These are phyloP conservation scores for Hyles euphorbiae DNA, from an alignment of 1,140 invertebrate species.

Conservation along the genomic window DNA sequence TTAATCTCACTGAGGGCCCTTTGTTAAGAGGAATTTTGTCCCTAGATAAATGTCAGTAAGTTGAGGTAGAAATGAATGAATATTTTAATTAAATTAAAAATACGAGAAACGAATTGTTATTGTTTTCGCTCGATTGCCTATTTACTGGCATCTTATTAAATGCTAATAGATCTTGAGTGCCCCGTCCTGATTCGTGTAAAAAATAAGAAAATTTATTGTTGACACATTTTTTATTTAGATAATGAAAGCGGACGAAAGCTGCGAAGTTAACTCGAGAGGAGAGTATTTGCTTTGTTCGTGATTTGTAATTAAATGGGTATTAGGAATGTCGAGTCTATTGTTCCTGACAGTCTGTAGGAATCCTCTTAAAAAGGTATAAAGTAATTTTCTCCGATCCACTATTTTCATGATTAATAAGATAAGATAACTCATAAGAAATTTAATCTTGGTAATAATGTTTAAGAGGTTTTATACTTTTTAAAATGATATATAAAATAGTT, in stretches of 20 bases:
- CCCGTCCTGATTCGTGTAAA: slow-evolving; percentile 17
- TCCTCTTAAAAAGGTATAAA: no score
- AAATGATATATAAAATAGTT: no score
- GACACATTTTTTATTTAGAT: slow-evolving; percentile 1
- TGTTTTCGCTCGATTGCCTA: slow-evolving; percentile 32
- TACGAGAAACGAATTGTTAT: slow-evolving; percentile 31
- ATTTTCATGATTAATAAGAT: no score
- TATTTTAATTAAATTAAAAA: slow-evolving; percentile 68
- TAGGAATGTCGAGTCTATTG: no score
- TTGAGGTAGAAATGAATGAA: slow-evolving; percentile 40
- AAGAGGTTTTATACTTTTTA: no score
- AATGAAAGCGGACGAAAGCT: neutral
- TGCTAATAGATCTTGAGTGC: slow-evolving; percentile 25
- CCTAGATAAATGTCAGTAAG: slow-evolving; percentile 59
- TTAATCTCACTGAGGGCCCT: slow-evolving; percentile 62
- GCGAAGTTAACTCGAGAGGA: neutral
- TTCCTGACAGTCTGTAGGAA: no score
- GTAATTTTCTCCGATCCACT: no score
- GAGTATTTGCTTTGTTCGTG: no score
- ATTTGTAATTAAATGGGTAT: no score
- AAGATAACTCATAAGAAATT: no score
- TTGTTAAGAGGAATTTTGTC: slow-evolving; percentile 60
- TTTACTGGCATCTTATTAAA: slow-evolving; percentile 27
- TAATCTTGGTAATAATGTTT: no score
- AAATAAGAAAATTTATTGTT: slow-evolving; percentile 6